phyloP scores from a whole-genome alignment of 2,888 invertebrate species.

The Dicyrtoma fusca region DNA sequence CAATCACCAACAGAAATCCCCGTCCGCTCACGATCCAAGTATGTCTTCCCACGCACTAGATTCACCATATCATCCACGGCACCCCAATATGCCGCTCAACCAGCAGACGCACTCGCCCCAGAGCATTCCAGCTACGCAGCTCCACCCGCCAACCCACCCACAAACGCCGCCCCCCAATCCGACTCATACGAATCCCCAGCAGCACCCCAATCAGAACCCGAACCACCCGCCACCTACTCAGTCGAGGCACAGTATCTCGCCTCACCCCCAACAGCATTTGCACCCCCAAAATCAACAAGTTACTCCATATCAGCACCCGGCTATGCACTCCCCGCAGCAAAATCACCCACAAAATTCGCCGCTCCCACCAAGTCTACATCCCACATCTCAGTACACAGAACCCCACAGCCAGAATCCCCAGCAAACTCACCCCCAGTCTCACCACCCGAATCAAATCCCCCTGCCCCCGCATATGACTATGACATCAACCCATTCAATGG shows the following conservation, averaged over 20 bases:
- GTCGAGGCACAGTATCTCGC: not conserved
- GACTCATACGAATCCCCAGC: not conserved
- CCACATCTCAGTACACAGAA: not conserved
- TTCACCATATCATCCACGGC: not conserved
- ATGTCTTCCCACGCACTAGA: not conserved
- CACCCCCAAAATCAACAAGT: not conserved
- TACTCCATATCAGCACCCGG: too few relatives aligned
- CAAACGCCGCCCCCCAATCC: too few relatives aligned
- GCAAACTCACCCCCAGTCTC: constrained; percentile 9
- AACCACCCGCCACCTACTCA: not conserved
- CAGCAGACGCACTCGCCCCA: not conserved
- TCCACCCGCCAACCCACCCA: too few relatives aligned
- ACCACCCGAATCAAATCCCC: constrained; percentile 9
- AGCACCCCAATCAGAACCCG: not conserved
- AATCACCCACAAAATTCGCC: not conserved
- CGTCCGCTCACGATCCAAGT: too few relatives aligned
- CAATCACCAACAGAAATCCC: too few relatives aligned
- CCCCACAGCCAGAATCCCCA: not conserved
- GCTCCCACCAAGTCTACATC: not conserved
- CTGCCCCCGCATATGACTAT: constrained; percentile 15
- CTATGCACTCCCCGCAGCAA: too few relatives aligned
- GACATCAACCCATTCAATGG: not conserved
- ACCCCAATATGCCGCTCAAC: not conserved
- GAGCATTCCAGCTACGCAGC: not conserved
- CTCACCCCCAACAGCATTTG: constrained; percentile 8